phyloP scores from a whole-genome alignment of 92 coral and sea anemone species.

The Scolanthus callimorphus region DNA sequence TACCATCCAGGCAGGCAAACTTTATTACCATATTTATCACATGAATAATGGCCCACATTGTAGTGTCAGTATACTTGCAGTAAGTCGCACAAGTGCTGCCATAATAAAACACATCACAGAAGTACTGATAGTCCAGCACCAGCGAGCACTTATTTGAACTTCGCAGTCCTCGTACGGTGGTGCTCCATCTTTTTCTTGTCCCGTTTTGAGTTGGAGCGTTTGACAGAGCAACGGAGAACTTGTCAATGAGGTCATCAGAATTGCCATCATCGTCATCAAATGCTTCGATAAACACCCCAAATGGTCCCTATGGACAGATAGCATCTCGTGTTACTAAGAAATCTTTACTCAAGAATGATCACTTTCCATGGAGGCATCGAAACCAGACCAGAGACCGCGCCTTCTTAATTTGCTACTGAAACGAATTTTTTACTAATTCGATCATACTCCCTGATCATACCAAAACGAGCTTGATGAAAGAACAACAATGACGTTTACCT shows the following conservation, averaged over 20 bases:
- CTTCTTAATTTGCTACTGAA: no score
- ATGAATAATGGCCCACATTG: conserved; percentile 32
- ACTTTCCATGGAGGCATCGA: no score
- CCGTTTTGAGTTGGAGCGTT: conserved; percentile 17
- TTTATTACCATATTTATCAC: conserved; percentile 33
- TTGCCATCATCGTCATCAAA: conserved; percentile 4
- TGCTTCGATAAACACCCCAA: conserved; percentile 17
- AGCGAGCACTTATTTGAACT: conserved; percentile 2
- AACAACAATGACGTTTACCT: no score
- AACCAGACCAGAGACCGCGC: no score
- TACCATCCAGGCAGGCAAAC: conserved; percentile 46
- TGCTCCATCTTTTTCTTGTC: background rate
- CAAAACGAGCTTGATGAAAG: no score
- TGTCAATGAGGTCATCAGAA: conserved; percentile 14
- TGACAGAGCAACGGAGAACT: conserved; percentile 10
- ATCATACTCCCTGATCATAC: no score
- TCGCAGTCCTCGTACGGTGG: background rate
- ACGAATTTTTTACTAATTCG: no score
- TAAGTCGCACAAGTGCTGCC: conserved; percentile 28
- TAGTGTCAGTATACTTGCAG: conserved; percentile 35
- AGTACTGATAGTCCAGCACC: conserved; percentile 2
- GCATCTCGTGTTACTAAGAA: no score
- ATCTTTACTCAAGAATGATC: no score
- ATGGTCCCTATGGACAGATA: conserved; percentile 1
- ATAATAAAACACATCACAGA: conserved; percentile 32